These are phyloP conservation scores for Taeniopygia guttata DNA, from an alignment of 2,797 vertebrate species.

Conservation along the genomic window DNA sequence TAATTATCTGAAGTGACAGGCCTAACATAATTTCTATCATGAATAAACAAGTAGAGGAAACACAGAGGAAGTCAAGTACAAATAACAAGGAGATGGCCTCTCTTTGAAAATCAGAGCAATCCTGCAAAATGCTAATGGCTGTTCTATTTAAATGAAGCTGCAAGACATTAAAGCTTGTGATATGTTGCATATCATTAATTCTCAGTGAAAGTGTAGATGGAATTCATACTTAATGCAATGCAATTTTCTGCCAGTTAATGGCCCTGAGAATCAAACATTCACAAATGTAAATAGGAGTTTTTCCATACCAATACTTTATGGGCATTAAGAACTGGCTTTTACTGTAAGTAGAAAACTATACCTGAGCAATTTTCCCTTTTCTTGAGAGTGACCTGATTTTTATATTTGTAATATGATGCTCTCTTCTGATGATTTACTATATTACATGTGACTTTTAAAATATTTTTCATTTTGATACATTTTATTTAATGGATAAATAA, in stretches of 20 bases:
- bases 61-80: background rate
- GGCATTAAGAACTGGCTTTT: background rate
- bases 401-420: background rate
- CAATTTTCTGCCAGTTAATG: constrained; percentile 25
- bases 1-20: constrained; percentile 12
- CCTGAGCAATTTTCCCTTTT: background rate
- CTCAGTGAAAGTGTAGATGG: background rate
- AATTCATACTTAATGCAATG: background rate
- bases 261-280: background rate
- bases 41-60: constrained; percentile 14
- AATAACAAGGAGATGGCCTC: background rate
- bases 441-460: background rate
- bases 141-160: background rate
- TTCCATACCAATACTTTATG: background rate
- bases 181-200: background rate
- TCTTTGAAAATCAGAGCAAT: constrained; percentile 9
- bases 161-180: background rate
- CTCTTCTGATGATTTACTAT: background rate
- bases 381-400: background rate
- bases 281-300: background rate
- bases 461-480: background rate
- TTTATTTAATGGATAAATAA: background rate
- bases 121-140: background rate
- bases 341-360: background rate
- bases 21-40: background rate